These are phyloP conservation scores for Oryzias melastigma DNA, from an alignment of 2,113 vertebrate species.

Conservation along the genomic window DNA sequence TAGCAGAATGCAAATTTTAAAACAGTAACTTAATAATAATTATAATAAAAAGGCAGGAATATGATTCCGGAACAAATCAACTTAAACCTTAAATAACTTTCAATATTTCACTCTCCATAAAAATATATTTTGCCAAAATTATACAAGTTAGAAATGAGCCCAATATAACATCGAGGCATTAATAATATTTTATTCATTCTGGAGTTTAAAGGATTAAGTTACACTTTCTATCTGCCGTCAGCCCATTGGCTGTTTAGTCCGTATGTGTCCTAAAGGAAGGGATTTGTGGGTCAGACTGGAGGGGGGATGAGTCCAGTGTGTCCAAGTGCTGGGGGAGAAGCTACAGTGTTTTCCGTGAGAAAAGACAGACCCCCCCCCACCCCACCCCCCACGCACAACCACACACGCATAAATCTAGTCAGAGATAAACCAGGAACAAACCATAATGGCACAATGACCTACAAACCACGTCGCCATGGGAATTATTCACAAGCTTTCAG, in stretches of 20 bases:
- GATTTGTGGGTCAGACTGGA: slow-evolving; percentile 63
- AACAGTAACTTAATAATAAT: too few relatives aligned
- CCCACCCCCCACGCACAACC: slow-evolving; percentile 24
- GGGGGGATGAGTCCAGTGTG: slow-evolving; percentile 23
- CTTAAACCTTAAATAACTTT: too few relatives aligned
- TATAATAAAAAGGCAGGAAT: too few relatives aligned
- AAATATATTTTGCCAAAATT: too few relatives aligned
- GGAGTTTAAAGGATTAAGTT: slow-evolving; percentile 5
- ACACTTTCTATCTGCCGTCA: slow-evolving; percentile 52
- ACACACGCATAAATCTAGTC: slow-evolving; percentile 37
- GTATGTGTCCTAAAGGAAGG: slow-evolving; percentile 48
- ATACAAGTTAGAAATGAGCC: too few relatives aligned
- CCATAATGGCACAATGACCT: slow-evolving; percentile 71
- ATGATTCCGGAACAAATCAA: too few relatives aligned
- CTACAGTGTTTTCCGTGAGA: slow-evolving; percentile 29
- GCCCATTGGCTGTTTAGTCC: slow-evolving; percentile 57
- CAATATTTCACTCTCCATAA: too few relatives aligned
- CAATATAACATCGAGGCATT: too few relatives aligned
- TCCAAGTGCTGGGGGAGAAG: slow-evolving; percentile 22
- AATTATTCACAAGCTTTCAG: slow-evolving; percentile 66
- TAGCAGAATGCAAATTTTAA: too few relatives aligned
- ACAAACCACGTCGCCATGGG: slow-evolving; percentile 62
- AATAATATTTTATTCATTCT: too few relatives aligned
- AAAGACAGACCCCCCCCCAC: slow-evolving; percentile 10
- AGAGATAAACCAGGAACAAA: slow-evolving; percentile 55